Percentiles rank a stretch among this genome's conserved stretches.
phyloP scores from a whole-genome alignment of 92 coral and sea anemone genomes.

The Siderastrea radians region DNA sequence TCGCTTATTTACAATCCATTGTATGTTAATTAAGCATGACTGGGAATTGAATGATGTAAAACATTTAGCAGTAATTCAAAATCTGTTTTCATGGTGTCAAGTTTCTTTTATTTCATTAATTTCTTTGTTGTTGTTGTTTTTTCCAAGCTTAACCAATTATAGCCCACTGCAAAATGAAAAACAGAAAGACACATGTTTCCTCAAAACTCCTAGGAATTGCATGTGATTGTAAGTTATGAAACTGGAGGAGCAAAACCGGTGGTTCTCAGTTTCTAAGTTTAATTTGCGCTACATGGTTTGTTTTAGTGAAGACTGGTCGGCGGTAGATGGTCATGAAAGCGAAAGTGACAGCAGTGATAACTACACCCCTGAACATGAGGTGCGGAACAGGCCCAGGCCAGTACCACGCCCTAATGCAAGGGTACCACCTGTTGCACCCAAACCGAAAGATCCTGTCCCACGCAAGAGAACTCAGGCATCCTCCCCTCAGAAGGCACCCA shows the following conservation, averaged over 20 bases:
- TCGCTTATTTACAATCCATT: no score
- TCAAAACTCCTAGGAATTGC: no score
- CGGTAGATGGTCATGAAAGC: constrained; percentile 68
- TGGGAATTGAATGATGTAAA: no score
- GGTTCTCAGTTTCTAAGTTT: not conserved
- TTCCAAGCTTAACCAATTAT: no score
- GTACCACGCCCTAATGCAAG: constrained; percentile 93
- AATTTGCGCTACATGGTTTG: not conserved
- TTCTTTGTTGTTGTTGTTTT: no score
- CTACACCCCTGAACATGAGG: constrained; percentile 73
- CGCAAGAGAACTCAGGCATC: constrained; percentile 24
- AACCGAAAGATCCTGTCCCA: constrained; percentile 46
- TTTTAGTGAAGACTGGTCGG: constrained; percentile 94
- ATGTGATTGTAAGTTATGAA: not conserved
- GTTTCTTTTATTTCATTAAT: no score
- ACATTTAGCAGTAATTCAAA: no score
- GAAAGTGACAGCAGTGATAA: constrained; percentile 93
- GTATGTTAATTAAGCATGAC: no score
- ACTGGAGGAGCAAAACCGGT: not conserved
- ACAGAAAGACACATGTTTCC: no score
- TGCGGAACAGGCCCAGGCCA: constrained; percentile 81
- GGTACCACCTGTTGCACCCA: constrained; percentile 76
- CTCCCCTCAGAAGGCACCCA: constrained; percentile 37
- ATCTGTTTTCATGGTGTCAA: no score
- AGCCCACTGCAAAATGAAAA: no score